phyloP scores from a whole-genome alignment of 2,888 invertebrate species.

The Torymus auratus region DNA sequence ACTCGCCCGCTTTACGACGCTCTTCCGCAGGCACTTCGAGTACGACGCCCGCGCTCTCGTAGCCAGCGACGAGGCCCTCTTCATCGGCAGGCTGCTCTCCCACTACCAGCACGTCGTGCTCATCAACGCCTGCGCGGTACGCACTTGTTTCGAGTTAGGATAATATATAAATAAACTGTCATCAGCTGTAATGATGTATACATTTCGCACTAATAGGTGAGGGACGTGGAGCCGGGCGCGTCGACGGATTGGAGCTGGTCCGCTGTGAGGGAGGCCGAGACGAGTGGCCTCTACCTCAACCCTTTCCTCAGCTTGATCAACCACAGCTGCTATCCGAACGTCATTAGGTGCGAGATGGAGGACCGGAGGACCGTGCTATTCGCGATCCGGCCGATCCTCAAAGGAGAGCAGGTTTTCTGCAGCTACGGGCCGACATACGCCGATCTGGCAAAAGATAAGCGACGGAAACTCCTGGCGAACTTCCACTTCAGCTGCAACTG shows the following conservation, averaged over 20 bases:
- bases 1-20: slow-evolving; percentile 36
- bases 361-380: slow-evolving; percentile 35
- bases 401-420: slow-evolving; percentile 48
- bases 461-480: slow-evolving; percentile 7
- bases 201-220: slow-evolving; percentile 21
- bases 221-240: slow-evolving; percentile 15
- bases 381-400: slow-evolving; percentile 38
- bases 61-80: slow-evolving; percentile 44
- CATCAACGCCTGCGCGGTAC: slow-evolving; percentile 41
- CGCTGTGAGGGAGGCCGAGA: slow-evolving; percentile 31
- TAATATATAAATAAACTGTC: too few relatives aligned
- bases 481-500: slow-evolving; percentile 48
- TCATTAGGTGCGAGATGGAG: slow-evolving; percentile 38
- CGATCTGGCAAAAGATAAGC: slow-evolving; percentile 10
- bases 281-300: slow-evolving; percentile 40
- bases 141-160: too few relatives aligned
- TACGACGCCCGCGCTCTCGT: slow-evolving; percentile 22
- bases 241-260: slow-evolving; percentile 49
- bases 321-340: slow-evolving; percentile 54
- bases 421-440: slow-evolving; percentile 48
- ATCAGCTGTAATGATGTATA: too few relatives aligned
- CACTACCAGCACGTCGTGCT: slow-evolving; percentile 53
- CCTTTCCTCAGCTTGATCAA: slow-evolving; percentile 49
- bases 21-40: slow-evolving; percentile 46
- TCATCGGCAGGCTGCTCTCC: slow-evolving; percentile 50